phyloP scores from a whole-genome alignment of 2,888 invertebrate genomes.

The Stenodema calcarata region DNA sequence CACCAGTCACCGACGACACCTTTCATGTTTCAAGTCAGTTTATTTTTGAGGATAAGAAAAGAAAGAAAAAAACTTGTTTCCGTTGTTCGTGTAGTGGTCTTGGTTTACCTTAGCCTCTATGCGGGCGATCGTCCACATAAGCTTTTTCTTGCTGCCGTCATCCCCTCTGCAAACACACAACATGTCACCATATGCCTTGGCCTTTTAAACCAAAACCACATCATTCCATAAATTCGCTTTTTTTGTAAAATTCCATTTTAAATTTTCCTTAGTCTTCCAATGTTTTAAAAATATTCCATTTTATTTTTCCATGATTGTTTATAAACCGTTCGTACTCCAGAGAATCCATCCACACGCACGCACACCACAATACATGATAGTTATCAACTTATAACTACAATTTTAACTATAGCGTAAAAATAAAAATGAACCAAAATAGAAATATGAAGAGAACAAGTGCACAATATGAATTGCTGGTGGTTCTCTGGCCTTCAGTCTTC shows the following conservation, averaged over 20 bases:
- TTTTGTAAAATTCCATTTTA: background rate
- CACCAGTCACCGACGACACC: background rate
- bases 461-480: background rate
- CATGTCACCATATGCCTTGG: conserved; percentile 52
- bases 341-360: background rate
- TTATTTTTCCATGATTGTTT: background rate
- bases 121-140: conserved; percentile 54
- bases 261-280: background rate
- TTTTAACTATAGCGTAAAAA: background rate
- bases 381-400: background rate
- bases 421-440: background rate
- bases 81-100: conserved; percentile 41
- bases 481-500: too few species aligned
- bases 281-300: background rate
- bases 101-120: conserved; percentile 54
- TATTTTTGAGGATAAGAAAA: background rate
- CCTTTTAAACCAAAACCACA: conserved; percentile 1
- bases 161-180: conserved; percentile 56
- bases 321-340: background rate
- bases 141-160: conserved; percentile 52
- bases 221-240: background rate
- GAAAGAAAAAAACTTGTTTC: background rate
- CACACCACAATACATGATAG: background rate
- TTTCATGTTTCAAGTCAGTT: background rate
- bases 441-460: background rate